Conservation (phyloP, 35 echinoderm and acorn worm genomes). For the Acanthaster planci region DNA sequence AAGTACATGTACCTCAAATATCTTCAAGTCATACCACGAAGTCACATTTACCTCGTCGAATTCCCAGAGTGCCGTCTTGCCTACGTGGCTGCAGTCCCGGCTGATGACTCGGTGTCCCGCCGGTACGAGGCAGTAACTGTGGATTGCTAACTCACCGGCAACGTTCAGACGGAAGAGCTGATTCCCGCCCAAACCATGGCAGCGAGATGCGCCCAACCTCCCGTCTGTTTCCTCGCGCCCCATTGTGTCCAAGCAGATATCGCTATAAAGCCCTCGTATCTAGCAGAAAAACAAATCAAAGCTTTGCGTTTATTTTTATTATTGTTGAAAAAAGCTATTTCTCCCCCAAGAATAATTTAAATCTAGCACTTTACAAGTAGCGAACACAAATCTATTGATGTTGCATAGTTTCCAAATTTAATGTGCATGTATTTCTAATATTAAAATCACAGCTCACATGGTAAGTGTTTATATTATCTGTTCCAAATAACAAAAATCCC, state of each 20-base stretch:
- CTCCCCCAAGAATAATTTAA: too few relatives aligned
- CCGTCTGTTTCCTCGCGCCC: slow-evolving; percentile 9
- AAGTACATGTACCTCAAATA: too few relatives aligned
- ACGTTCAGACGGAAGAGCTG: slow-evolving; percentile 67
- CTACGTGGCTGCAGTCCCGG: neutral
- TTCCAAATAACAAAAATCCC: too few relatives aligned
- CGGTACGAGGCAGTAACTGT: slow-evolving; percentile 49
- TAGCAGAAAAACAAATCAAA: neutral
- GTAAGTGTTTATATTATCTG: too few relatives aligned
- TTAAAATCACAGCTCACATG: too few relatives aligned
- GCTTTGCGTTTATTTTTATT: too few relatives aligned
- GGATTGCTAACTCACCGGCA: slow-evolving; percentile 24
- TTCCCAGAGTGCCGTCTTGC: slow-evolving; percentile 36
- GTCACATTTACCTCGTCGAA: slow-evolving; percentile 57
- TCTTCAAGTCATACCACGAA: too few relatives aligned
- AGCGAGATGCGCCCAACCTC: slow-evolving; percentile 42
- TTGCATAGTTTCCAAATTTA: too few relatives aligned
- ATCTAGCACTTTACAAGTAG: too few relatives aligned
- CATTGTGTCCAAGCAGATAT: slow-evolving; percentile 68
- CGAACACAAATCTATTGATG: too few relatives aligned
- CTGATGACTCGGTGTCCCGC: neutral
- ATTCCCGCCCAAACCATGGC: slow-evolving; percentile 74
- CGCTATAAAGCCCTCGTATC: slow-evolving; percentile 55
- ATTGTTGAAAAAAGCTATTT: too few relatives aligned
- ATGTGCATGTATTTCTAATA: too few relatives aligned